Evolutionary conservation across 1,140 invertebrate genomes (phyloP), one percentile per base, ranked within the genome.

Genomic region (Belonocnema kinseyi): DNA sequence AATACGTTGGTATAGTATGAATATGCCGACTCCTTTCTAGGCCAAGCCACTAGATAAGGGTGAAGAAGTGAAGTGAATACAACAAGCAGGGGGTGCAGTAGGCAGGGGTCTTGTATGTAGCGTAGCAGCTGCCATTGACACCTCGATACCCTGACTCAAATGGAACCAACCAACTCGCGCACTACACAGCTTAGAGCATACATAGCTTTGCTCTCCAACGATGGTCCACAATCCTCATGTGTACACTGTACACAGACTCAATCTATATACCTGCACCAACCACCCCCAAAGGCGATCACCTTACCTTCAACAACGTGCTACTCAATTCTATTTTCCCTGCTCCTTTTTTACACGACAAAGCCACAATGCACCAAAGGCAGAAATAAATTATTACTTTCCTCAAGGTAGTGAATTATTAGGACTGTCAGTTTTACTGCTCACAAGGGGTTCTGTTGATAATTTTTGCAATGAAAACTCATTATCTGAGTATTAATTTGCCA

Each of bases 91-190:
- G 83, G 83, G 78, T 85, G 83, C 87, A 86, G 82, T 85, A 86
- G 86, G 85, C 83, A 86, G 87, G 85, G 87, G 83, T 88, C 86
- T 87, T 87, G 87, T 88, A 87, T 90, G 88, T 87, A 89, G 86
- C 87, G 86, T 86, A 87, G 89, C 90, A 91, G 90, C 90, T 91
- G 90, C 88, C 90, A 91, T 91, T 91, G 90, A 91, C 90, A 90
- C 89, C 89, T 91, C 88, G 88, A 90, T 91, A 90, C 88, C 86
- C 88, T 87, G 86, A 89, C 89, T 89, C 88, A 90, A 89, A 90
- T 88, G 88, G 87, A 90, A 90, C 84, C 85, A 89, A 89, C 87
- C 85, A 89, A 86, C 87, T 87, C 87, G 84, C 88, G 83, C 86
- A 85, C 83, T 85, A 88, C 77, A 83, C 81, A 72, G 54, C 13